Evolutionary conservation across 2,797 vertebrate genomes (phyloP).

Genomic region (Delichon dasypus): DNA sequence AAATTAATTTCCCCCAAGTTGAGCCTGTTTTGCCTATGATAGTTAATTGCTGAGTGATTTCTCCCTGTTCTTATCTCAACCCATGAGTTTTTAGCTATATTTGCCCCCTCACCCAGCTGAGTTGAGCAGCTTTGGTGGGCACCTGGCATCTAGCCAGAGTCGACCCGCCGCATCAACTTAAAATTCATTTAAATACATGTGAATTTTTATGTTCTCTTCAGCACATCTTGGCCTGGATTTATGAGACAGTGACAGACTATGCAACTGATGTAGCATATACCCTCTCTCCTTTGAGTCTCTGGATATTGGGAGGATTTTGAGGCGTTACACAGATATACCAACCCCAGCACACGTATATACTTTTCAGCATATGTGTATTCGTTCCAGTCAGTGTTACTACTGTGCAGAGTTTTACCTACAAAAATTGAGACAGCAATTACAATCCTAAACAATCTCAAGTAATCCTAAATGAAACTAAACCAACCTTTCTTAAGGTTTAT

Average conservation of each 20-base stretch:
- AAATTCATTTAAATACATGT: not conserved
- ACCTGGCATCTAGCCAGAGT: not conserved
- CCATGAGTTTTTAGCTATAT: rapidly evolving
- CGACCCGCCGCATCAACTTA: not conserved
- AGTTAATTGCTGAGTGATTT: not conserved
- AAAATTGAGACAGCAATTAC: not conserved
- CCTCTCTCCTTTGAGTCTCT: not conserved
- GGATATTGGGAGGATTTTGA: not conserved
- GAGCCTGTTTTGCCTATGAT: not conserved
- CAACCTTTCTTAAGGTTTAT: not conserved
- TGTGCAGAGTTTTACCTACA: not conserved
- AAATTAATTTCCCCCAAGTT: not conserved
- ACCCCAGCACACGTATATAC: rapidly evolving
- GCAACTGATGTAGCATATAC: not conserved
- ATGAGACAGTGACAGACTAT: not conserved
- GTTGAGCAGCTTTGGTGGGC: not conserved
- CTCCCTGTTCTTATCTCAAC: not conserved
- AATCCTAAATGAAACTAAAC: not conserved
- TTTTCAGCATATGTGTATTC: not conserved
- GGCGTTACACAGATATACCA: not conserved
- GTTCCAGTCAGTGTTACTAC: not conserved
- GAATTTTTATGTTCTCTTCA: not conserved
- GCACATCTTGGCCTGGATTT: not conserved
- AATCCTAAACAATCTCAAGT: not conserved
- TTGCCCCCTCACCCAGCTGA: not conserved